These are phyloP conservation scores for Zygothrica quintamaculata DNA, from an alignment of 2,888 invertebrate genomes.

Conservation along the genomic window DNA sequence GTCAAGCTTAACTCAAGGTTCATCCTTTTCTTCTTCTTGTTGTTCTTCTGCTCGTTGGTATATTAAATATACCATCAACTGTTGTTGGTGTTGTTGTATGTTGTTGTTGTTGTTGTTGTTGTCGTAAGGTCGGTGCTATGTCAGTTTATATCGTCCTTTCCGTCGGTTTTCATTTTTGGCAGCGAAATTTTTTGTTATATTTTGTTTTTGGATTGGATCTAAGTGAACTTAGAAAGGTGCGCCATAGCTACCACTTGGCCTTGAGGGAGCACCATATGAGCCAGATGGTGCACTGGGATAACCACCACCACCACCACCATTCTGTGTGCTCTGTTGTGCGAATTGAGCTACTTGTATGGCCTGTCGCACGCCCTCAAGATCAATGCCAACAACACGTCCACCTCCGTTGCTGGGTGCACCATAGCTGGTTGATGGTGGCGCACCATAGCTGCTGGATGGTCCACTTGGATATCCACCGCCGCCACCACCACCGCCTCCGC, in stretches of 20 bases:
- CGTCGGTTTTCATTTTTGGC: conserved; percentile 71
- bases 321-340: conserved; percentile 87
- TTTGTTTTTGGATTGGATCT: conserved; percentile 18
- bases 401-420: conserved; percentile 86
- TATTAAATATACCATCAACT: conserved; percentile 17
- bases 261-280: conserved; percentile 87
- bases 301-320: conserved; percentile 85
- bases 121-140: conserved; percentile 44
- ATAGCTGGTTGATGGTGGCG: conserved; percentile 88
- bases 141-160: conserved; percentile 49
- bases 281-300: conserved; percentile 86
- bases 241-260: conserved; percentile 90
- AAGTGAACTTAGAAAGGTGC: conserved; percentile 82
- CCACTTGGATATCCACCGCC: conserved; percentile 83
- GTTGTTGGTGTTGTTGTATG: conserved; percentile 37
- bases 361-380: conserved; percentile 93
- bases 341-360: conserved; percentile 95
- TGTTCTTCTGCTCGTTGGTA: conserved; percentile 11
- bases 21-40: conserved; percentile 6
- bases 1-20: not conserved
- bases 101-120: conserved; percentile 40
- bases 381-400: conserved; percentile 90
- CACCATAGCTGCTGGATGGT: conserved; percentile 86
- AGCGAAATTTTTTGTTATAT: conserved; percentile 48
- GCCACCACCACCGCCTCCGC: conserved; percentile 85